phyloP scores from a whole-genome alignment of 2,888 invertebrate species.

The Catocala sponsa region DNA sequence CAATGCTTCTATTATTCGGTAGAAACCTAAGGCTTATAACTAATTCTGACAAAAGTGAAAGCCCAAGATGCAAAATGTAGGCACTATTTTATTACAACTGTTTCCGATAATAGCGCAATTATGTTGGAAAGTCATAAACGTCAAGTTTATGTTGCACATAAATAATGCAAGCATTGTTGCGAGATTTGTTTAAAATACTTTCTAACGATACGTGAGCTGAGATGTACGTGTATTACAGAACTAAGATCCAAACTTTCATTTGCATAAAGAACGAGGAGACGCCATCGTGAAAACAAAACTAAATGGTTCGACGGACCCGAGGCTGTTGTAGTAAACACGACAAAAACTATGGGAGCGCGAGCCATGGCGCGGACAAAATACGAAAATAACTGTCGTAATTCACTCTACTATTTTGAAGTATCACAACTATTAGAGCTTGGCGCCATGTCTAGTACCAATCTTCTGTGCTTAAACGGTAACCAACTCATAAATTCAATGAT shows the following conservation, averaged over 20 bases:
- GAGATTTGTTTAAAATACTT: constrained; percentile 63
- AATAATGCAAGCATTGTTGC: constrained; percentile 50
- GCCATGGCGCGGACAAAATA: constrained; percentile 55
- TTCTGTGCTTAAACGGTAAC: constrained; percentile 53
- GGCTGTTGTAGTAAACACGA: constrained; percentile 45
- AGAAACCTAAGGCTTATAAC: constrained; percentile 28
- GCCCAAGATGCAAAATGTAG: constrained; percentile 34
- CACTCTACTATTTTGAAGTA: constrained; percentile 35
- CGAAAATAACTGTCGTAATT: constrained; percentile 57
- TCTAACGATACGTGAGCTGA: constrained; percentile 68
- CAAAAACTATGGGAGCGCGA: constrained; percentile 62
- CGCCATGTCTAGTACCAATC: constrained; percentile 50
- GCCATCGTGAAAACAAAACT: constrained; percentile 64
- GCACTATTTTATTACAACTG: constrained; percentile 39
- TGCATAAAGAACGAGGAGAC: constrained; percentile 52
- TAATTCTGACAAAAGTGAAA: constrained; percentile 47
- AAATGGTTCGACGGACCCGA: constrained; percentile 50
- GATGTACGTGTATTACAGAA: constrained; percentile 63
- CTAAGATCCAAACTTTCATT: constrained; percentile 59
- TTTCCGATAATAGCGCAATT: constrained; percentile 51
- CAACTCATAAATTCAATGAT: constrained; percentile 62
- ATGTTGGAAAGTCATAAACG: constrained; percentile 41
- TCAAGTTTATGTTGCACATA: constrained; percentile 48
- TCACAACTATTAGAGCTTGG: constrained; percentile 47
- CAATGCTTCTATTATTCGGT: constrained; percentile 27